phyloP scores from a whole-genome alignment of 2,888 invertebrate genomes.

The Stegophylla sp. region DNA sequence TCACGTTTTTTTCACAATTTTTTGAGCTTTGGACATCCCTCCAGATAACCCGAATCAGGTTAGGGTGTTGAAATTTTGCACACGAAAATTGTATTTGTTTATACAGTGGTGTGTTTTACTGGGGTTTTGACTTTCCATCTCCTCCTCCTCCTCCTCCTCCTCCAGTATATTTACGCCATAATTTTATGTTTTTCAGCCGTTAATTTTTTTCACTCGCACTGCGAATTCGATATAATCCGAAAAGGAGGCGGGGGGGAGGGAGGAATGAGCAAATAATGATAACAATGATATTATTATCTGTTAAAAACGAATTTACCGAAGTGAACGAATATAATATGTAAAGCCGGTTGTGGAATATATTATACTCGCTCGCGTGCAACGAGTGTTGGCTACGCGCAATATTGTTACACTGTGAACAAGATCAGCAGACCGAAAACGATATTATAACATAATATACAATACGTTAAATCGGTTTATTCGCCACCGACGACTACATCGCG shows the following conservation, averaged over 20 bases:
- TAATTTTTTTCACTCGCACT: neutral
- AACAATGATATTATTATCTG: neutral
- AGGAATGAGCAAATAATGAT: neutral
- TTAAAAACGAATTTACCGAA: neutral
- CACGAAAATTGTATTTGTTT: no score
- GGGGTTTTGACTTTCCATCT: no score
- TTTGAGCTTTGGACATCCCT: no score
- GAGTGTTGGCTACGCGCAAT: neutral
- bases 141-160: no score
- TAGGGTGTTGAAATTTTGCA: no score
- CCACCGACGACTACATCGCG: neutral
- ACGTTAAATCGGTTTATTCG: conserved; percentile 8
- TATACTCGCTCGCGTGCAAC: neutral
- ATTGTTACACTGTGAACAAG: conserved; percentile 1
- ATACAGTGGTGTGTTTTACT: no score
- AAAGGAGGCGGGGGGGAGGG: no score
- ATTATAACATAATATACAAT: no score
- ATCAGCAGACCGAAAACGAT: conserved; percentile 39
- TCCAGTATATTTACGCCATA: no score
- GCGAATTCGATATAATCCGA: neutral
- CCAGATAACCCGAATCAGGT: no score
- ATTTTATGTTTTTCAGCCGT: no score
- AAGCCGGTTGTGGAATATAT: neutral
- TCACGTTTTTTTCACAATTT: no score
- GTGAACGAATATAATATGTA: neutral